Percentiles rank a stretch among this genome's conserved stretches.
Evolutionary conservation across 2,797 vertebrate genomes (phyloP).

Genomic region (Pachyuromys duprasi): DNA sequence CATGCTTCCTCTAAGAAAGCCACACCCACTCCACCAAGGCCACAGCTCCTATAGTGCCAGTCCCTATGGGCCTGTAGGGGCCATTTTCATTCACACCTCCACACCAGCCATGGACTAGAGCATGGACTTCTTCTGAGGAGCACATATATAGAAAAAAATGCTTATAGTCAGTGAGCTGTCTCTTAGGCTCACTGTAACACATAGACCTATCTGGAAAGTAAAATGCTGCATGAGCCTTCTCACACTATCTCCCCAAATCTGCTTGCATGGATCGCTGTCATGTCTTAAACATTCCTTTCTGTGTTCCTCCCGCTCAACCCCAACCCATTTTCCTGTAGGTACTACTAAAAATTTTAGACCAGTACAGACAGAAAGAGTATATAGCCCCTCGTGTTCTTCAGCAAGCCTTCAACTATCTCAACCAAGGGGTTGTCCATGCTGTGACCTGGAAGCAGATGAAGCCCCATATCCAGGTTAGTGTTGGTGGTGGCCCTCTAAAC

Average conservation of each 20-base stretch:
- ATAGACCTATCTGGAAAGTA: neutral
- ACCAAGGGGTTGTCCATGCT: conserved; percentile 94
- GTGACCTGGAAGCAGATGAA: conserved; percentile 98
- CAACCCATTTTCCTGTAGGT: conserved; percentile 87
- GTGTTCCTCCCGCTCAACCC: conserved; percentile 5
- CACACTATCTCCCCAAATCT: neutral
- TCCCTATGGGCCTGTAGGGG: neutral
- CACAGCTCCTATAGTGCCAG: neutral
- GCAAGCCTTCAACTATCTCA: conserved; percentile 95
- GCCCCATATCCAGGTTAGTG: conserved; percentile 95
- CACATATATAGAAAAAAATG: neutral
- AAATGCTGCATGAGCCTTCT: neutral
- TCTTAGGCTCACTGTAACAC: neutral
- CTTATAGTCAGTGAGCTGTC: neutral
- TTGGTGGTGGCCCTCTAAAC: neutral
- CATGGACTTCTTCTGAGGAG: neutral
- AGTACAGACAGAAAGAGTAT: conserved; percentile 95
- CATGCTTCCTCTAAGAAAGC: neutral
- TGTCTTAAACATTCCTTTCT: neutral
- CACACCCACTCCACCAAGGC: neutral
- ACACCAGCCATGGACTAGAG: neutral
- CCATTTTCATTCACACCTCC: neutral
- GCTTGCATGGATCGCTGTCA: neutral
- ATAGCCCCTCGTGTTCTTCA: conserved; percentile 97
- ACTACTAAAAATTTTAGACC: conserved; percentile 95